phyloP scores from a whole-genome alignment of 2,888 invertebrate species.

The Ptychoptera contaminata region DNA sequence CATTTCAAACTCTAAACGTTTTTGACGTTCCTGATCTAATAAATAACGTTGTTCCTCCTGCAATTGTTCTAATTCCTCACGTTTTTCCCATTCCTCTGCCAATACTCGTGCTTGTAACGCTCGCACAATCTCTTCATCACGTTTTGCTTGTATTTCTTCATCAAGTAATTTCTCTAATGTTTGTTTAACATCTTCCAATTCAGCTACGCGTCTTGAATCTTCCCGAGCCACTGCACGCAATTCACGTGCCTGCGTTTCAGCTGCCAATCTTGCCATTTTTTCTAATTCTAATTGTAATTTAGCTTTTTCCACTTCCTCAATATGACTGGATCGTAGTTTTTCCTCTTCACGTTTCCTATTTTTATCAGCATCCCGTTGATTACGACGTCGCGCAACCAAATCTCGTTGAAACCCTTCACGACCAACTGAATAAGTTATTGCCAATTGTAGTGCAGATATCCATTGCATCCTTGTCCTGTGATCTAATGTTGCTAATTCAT shows the following conservation, averaged over 20 bases:
- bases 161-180: slow-evolving; percentile 56
- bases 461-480: slow-evolving; percentile 61
- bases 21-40: slow-evolving; percentile 56
- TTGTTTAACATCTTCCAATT: slow-evolving; percentile 52
- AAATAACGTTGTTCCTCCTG: slow-evolving; percentile 60
- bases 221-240: slow-evolving; percentile 50
- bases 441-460: slow-evolving; percentile 57
- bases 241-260: slow-evolving; percentile 41
- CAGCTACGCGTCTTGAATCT: slow-evolving; percentile 55
- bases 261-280: slow-evolving; percentile 37
- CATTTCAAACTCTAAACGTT: slow-evolving; percentile 56
- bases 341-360: slow-evolving; percentile 36
- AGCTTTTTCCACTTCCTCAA: slow-evolving; percentile 41
- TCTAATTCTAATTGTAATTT: slow-evolving; percentile 46
- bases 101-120: slow-evolving; percentile 54
- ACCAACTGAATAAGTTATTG: slow-evolving; percentile 51
- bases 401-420: slow-evolving; percentile 54
- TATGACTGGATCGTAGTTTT: slow-evolving; percentile 38
- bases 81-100: slow-evolving; percentile 69
- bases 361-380: slow-evolving; percentile 25
- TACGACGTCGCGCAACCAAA: slow-evolving; percentile 36
- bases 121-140: slow-evolving; percentile 68
- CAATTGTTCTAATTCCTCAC: slow-evolving; percentile 64
- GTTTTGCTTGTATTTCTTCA: slow-evolving; percentile 70
- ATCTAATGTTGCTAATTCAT: slow-evolving; percentile 56